These are phyloP conservation scores for Siderastrea siderea DNA, from an alignment of 92 coral and sea anemone species.

Conservation along the genomic window DNA sequence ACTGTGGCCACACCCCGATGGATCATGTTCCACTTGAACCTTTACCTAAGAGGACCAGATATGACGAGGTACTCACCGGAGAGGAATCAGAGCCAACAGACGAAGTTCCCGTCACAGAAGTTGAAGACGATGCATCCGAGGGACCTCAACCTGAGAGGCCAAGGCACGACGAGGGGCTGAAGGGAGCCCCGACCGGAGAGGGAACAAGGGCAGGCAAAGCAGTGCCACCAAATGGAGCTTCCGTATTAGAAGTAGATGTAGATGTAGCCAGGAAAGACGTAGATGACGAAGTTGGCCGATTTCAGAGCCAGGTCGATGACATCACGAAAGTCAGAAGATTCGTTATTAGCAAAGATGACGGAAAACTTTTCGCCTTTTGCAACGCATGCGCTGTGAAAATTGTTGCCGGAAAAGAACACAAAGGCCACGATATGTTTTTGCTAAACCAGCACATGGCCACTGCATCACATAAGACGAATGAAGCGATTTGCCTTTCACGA, in stretches of 20 bases:
- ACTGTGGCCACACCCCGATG: slow-evolving; percentile 33
- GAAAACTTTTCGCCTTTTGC: slow-evolving; percentile 13
- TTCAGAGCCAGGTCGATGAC: too few relatives aligned
- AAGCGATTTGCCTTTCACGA: slow-evolving; percentile 1
- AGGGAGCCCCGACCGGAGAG: too few relatives aligned
- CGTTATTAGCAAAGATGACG: background rate
- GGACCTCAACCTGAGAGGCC: background rate
- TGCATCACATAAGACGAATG: slow-evolving; percentile 5
- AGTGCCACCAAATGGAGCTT: background rate
- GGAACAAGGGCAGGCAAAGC: background rate
- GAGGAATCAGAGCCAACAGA: background rate
- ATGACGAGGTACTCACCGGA: too few relatives aligned
- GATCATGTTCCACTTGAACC: background rate
- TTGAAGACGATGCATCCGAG: background rate
- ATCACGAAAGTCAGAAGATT: too few relatives aligned
- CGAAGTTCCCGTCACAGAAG: background rate
- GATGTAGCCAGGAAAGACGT: too few relatives aligned
- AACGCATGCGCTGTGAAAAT: slow-evolving; percentile 1
- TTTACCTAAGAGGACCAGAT: background rate
- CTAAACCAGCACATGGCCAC: background rate
- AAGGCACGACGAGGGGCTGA: background rate
- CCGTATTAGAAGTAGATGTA: too few relatives aligned
- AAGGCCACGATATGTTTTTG: slow-evolving; percentile 3
- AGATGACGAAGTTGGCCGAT: too few relatives aligned
- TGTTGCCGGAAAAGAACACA: slow-evolving; percentile 24